Conservation (phyloP, 2,888 invertebrate genomes). For the Emmelina monodactyla region DNA sequence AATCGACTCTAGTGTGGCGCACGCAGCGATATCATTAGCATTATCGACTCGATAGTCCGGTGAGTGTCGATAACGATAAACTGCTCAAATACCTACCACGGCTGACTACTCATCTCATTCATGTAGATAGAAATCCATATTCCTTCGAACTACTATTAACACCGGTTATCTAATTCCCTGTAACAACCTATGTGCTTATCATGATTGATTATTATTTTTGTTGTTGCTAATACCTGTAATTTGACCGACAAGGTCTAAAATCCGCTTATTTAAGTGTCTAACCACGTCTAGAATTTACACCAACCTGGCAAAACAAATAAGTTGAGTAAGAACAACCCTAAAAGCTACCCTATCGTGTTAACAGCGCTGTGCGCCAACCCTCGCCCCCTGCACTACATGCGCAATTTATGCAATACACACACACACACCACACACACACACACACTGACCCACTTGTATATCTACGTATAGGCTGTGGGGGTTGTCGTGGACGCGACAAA, state of each 20-base stretch:
- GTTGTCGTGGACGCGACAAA: constrained; percentile 17
- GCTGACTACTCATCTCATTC: too few species aligned
- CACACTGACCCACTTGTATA: constrained; percentile 12
- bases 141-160: too few species aligned
- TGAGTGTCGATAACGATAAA: constrained; percentile 21
- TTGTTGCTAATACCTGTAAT: too few species aligned
- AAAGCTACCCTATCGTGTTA: constrained; percentile 39
- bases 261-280: too few species aligned
- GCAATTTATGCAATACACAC: constrained; percentile 29
- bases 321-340: constrained; percentile 37
- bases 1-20: constrained; percentile 50
- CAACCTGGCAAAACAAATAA: too few species aligned
- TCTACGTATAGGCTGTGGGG: constrained; percentile 21
- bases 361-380: constrained; percentile 20
- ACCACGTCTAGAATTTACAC: too few species aligned
- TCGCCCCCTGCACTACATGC: constrained; percentile 29
- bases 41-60: constrained; percentile 43
- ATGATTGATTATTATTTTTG: too few species aligned
- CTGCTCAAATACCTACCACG: too few species aligned
- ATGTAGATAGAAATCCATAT: too few species aligned
- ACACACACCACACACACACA: constrained; percentile 20
- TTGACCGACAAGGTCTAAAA: too few species aligned
- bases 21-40: constrained; percentile 34
- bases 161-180: too few species aligned
- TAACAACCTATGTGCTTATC: too few species aligned